Evolutionary conservation across 2,113 vertebrate genomes (phyloP).

Genomic region (Montifringilla adamsi): DNA sequence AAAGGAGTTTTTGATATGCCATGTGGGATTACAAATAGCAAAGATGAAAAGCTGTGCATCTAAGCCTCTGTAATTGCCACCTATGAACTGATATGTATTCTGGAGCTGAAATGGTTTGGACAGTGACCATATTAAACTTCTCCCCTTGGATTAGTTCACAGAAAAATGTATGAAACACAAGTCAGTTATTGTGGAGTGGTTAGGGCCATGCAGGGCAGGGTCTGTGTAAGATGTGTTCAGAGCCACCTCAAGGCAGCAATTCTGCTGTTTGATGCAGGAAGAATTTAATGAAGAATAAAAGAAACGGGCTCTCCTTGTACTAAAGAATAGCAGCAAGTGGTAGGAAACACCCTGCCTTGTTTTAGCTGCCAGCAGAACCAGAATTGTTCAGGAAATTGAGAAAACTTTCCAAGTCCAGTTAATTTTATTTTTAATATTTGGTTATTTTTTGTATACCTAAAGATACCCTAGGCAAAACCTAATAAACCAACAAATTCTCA

Average conservation of each 20-base stretch:
- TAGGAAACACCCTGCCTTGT: background rate
- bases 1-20: background rate
- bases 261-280: background rate
- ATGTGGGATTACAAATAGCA: background rate
- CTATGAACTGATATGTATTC: background rate
- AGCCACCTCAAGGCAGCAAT: background rate
- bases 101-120: background rate
- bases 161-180: background rate
- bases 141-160: background rate
- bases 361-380: background rate
- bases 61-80: background rate
- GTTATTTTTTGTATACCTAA: background rate
- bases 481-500: background rate
- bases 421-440: background rate
- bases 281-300: background rate
- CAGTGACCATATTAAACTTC: background rate
- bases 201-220: background rate
- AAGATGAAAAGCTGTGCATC: background rate
- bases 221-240: background rate
- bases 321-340: background rate
- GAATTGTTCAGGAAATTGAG: background rate
- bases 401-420: background rate
- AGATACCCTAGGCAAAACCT: background rate
- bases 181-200: background rate
- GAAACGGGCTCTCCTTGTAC: background rate